A percentile compares a stretch with the other conserved stretches of the same genome.
Evolutionary conservation across 2,113 vertebrate species (phyloP).

Genomic region (Mobula hypostoma): DNA sequence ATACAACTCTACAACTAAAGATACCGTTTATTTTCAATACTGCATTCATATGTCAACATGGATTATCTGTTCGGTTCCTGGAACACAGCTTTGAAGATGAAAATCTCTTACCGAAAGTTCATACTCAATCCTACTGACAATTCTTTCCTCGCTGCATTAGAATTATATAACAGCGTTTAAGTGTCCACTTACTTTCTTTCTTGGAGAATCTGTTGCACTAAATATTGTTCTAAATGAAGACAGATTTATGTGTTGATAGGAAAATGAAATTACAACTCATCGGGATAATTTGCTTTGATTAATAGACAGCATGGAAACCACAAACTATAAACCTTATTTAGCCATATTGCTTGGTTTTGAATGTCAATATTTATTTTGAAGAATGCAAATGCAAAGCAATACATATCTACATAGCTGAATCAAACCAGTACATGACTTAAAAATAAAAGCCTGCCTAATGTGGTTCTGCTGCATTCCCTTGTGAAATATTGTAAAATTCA

Average conservation of each 20-base stretch:
- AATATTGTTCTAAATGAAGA: background rate
- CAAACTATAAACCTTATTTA: background rate
- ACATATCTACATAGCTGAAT: background rate
- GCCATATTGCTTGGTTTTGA: background rate
- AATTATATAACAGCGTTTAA: background rate
- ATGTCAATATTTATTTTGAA: background rate
- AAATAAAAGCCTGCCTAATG: background rate
- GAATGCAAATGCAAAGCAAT: background rate
- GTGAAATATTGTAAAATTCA: conserved; percentile 3
- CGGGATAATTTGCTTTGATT: background rate
- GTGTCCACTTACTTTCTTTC: background rate
- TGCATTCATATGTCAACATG: background rate
- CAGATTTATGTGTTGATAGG: background rate
- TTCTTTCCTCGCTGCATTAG: background rate
- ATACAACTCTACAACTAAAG: background rate
- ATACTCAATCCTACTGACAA: background rate
- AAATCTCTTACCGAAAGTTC: background rate
- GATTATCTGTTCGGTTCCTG: background rate
- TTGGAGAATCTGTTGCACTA: no score
- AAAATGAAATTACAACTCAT: background rate
- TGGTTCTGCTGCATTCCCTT: background rate
- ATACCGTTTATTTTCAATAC: background rate
- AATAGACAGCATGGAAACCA: background rate
- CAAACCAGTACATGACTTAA: background rate
- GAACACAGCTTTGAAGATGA: background rate